These are phyloP conservation scores for Neotragus moschatus DNA, from an alignment of 2,113 vertebrate genomes.

Conservation along the genomic window DNA sequence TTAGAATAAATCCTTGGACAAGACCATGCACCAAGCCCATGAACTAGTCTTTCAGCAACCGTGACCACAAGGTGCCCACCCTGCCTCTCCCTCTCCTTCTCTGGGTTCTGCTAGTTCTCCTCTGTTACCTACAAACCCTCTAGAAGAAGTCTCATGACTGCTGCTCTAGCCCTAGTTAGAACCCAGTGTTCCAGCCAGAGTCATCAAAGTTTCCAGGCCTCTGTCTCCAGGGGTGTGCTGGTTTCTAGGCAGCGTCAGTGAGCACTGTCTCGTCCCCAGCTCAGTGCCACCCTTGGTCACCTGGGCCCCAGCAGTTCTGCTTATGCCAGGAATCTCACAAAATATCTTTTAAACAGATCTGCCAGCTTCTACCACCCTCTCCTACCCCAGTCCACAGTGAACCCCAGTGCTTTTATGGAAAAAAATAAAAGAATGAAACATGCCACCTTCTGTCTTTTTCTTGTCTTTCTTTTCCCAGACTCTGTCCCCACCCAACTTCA, in stretches of 20 bases:
- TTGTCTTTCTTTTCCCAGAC: background rate
- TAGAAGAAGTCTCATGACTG: background rate
- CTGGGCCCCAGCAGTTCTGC: background rate
- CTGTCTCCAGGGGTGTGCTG: background rate
- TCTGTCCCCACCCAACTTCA: background rate
- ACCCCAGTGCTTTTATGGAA: background rate
- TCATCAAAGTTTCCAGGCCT: constrained; percentile 11
- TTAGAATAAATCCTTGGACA: background rate
- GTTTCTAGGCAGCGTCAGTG: background rate
- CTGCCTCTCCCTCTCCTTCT: background rate
- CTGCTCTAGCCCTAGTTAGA: background rate
- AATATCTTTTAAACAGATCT: constrained; percentile 56
- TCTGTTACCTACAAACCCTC: background rate
- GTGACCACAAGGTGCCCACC: too few relatives aligned
- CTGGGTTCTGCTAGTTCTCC: background rate
- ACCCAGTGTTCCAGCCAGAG: background rate
- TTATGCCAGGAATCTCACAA: constrained; percentile 52
- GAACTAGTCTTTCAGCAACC: background rate
- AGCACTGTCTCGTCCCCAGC: background rate
- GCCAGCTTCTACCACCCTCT: background rate
- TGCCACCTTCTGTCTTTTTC: background rate
- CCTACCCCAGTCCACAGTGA: background rate
- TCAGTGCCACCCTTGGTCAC: background rate
- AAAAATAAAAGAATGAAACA: background rate
- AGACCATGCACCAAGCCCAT: accelerated